Evolutionary conservation across 2,113 vertebrate species (phyloP).

Genomic region (Amblyopsis rosae): DNA sequence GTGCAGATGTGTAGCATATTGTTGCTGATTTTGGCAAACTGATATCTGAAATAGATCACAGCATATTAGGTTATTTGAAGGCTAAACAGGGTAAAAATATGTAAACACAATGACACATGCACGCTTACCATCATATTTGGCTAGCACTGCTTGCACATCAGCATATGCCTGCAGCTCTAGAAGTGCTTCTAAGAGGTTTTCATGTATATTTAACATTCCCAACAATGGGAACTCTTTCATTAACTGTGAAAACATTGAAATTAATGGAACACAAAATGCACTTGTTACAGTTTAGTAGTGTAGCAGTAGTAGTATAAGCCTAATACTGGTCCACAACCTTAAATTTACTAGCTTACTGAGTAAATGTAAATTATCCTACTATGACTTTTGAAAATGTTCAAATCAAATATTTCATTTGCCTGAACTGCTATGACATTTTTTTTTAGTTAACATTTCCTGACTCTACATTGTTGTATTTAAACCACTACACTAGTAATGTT

Average conservation of each 20-base stretch:
- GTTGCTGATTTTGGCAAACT: constrained; percentile 98
- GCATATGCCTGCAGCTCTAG: constrained; percentile 97
- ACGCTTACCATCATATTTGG: constrained; percentile 94
- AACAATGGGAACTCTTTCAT: constrained; percentile 98
- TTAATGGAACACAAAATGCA: not conserved
- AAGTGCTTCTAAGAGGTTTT: constrained; percentile 96
- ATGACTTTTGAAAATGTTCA: too few species aligned
- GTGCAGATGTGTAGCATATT: constrained; percentile 99
- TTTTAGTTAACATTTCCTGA: not conserved
- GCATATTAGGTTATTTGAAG: not conserved
- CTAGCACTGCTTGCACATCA: constrained; percentile 96
- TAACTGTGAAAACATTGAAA: constrained; percentile 78
- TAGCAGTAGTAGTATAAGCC: too few species aligned
- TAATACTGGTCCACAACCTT: too few species aligned
- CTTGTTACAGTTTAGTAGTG: too few species aligned
- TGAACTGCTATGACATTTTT: too few species aligned
- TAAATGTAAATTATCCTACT: too few species aligned
- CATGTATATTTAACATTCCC: constrained; percentile 98
- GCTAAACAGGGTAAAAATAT: not conserved
- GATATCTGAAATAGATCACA: constrained; percentile 81
- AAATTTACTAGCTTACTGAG: too few species aligned
- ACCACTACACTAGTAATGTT: not conserved
- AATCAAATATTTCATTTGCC: too few species aligned
- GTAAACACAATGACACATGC: not conserved
- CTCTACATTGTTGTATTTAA: not conserved